phyloP scores from a whole-genome alignment of 2,797 vertebrate species.

The Smutsia temminckii region DNA sequence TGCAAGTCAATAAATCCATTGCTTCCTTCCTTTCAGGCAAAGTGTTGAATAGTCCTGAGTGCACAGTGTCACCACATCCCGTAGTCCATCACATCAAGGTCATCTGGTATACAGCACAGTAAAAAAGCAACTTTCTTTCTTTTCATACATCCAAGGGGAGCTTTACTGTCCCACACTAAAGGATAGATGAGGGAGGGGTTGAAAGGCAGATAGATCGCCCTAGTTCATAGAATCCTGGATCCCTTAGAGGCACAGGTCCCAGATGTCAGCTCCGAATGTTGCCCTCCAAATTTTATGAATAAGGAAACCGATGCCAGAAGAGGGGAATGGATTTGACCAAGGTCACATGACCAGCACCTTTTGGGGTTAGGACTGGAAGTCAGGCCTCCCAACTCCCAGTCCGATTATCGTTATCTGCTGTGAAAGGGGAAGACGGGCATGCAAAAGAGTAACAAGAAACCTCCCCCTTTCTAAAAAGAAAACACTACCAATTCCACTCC shows the following conservation, averaged over 20 bases:
- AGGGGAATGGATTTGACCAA: neutral
- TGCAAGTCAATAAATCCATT: constrained; percentile 96
- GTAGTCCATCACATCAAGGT: constrained; percentile 96
- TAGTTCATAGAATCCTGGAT: neutral
- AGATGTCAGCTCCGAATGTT: neutral
- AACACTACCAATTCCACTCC: neutral
- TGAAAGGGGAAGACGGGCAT: neutral
- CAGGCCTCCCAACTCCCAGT: neutral
- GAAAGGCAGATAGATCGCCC: neutral
- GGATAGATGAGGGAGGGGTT: neutral
- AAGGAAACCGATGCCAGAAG: neutral
- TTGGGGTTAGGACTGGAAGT: neutral
- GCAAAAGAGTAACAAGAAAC: neutral
- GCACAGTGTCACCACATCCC: constrained; percentile 90
- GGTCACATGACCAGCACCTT: neutral
- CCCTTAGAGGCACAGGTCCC: neutral
- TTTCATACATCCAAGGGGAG: constrained; percentile 68
- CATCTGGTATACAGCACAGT: constrained; percentile 86
- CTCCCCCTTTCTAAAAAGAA: neutral
- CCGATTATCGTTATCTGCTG: neutral
- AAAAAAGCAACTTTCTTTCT: constrained; percentile 78
- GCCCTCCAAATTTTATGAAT: neutral
- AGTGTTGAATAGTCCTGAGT: constrained; percentile 90
- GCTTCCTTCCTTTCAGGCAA: constrained; percentile 88
- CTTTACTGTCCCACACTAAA: neutral